Conservation (phyloP, 2,888 invertebrate genomes). For the Cetonia aurata region DNA sequence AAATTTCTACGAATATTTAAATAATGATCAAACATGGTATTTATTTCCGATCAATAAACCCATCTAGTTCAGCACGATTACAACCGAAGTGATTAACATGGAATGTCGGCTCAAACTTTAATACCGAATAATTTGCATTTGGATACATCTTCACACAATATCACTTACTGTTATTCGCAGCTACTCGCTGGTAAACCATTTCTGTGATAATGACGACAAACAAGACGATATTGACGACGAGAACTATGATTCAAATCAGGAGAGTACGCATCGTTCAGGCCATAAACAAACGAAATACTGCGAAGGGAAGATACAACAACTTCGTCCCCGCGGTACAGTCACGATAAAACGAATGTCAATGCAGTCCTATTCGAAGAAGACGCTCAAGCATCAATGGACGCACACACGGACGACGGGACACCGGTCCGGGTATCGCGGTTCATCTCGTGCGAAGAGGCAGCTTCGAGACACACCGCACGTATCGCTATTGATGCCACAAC, state of each 20-base stretch:
- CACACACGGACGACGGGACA: too few species aligned
- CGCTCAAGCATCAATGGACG: too few species aligned
- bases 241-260: slow-evolving; percentile 43
- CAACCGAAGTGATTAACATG: background rate
- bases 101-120: background rate
- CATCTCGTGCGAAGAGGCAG: too few species aligned
- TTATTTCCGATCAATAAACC: slow-evolving; percentile 1
- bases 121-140: background rate
- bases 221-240: slow-evolving; percentile 42
- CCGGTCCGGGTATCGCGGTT: too few species aligned
- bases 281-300: background rate
- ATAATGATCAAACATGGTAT: slow-evolving; percentile 15
- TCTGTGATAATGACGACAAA: slow-evolving; percentile 46
- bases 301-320: too few species aligned
- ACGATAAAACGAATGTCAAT: too few species aligned
- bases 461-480: background rate
- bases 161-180: slow-evolving; percentile 50
- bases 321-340: too few species aligned
- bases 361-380: too few species aligned
- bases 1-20: background rate
- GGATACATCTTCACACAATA: background rate
- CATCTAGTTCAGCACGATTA: background rate
- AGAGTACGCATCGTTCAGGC: slow-evolving; percentile 40
- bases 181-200: slow-evolving; percentile 53
- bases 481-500: background rate